phyloP scores from a whole-genome alignment of 2,888 invertebrate species.

The Deroplatys truncata region DNA sequence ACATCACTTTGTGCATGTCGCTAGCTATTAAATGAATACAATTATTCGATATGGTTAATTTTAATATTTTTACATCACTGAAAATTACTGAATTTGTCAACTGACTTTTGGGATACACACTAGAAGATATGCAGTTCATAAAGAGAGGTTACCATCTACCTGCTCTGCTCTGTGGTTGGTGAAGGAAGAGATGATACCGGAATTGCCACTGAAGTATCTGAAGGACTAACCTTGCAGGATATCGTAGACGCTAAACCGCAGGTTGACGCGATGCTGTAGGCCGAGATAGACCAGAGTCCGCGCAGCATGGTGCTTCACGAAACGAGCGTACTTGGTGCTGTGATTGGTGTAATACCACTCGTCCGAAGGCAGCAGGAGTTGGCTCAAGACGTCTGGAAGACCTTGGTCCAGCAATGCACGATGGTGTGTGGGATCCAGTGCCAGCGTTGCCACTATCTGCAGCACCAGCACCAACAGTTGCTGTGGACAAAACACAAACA shows the following conservation, averaged over 20 bases:
- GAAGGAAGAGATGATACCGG: too few species aligned
- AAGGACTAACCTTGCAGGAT: constrained; percentile 45
- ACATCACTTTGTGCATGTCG: too few species aligned
- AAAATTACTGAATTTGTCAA: too few species aligned
- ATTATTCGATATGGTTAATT: too few species aligned
- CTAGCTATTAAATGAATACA: too few species aligned
- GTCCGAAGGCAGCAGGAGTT: constrained; percentile 59
- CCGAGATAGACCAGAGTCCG: constrained; percentile 60
- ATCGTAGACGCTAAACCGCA: constrained; percentile 56
- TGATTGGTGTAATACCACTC: constrained; percentile 66
- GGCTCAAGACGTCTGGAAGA: constrained; percentile 57
- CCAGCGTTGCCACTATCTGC: constrained; percentile 56
- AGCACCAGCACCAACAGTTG: constrained; percentile 59
- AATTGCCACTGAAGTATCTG: too few species aligned
- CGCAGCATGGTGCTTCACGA: constrained; percentile 62
- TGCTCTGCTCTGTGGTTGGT: too few species aligned
- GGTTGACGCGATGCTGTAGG: constrained; percentile 56
- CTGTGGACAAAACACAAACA: constrained; percentile 41
- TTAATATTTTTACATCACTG: too few species aligned
- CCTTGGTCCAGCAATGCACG: constrained; percentile 52
- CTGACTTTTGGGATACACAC: too few species aligned
- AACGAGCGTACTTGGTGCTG: constrained; percentile 58
- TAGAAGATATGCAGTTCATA: too few species aligned
- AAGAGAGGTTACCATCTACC: too few species aligned
- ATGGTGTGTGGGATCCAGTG: constrained; percentile 55